Base-by-base conservation (phyloP, 30 jellyfish, hydroid and myxozoan species). In the Hydractinia echinata region DNA sequence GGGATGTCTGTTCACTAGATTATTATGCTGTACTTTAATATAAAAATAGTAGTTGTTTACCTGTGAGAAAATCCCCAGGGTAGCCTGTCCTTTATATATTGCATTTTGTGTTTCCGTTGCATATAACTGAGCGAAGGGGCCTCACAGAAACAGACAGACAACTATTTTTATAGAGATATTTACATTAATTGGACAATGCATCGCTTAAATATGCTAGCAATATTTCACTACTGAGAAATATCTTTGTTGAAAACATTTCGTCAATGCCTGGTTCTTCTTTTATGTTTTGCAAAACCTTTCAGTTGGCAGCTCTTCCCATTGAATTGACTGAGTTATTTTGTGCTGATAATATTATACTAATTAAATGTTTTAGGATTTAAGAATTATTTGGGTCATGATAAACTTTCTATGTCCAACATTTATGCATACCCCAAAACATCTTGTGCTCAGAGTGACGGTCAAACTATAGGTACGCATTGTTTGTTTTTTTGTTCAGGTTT, bases 331-430 rank as follows among this genome's bases (percentile, higher is more conserved):
- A n/a, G 8, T 7, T 64, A n/a, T n/a, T 64, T 7, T 64, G 8
- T n/a, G 0, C 18, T 7, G 6, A 7, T 9, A 6, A 6, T n/a
- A 7, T 64, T 6, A 64, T 13, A 51, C 39, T 64, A 13, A 6
- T 15, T n/a, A n/a, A n/a, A n/a, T 64, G 19, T 64, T 64, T 9
- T 64, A 64, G 85, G 85, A 21, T 92, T 76, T 76, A 92, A 92
- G 89, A 87, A 92, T 69, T 92, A 86, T 81, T 54, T 92, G 51
- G 98, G 98, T 82, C 96, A 92, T 62, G 69, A 91, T 7, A 74
- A 76, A 81, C 79, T 61, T 53, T 70, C 95, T 18, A 19, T 67
- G 61, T 55, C 74, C 44, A 92, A 86, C 58, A 62, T 86, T 44
- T 92, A 92, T 76, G 92, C 87, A 76, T 92, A 92, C 77, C 98